These are phyloP conservation scores for Eupelmus urozonus DNA, from an alignment of 2,888 invertebrate species.

Conservation along the genomic window DNA sequence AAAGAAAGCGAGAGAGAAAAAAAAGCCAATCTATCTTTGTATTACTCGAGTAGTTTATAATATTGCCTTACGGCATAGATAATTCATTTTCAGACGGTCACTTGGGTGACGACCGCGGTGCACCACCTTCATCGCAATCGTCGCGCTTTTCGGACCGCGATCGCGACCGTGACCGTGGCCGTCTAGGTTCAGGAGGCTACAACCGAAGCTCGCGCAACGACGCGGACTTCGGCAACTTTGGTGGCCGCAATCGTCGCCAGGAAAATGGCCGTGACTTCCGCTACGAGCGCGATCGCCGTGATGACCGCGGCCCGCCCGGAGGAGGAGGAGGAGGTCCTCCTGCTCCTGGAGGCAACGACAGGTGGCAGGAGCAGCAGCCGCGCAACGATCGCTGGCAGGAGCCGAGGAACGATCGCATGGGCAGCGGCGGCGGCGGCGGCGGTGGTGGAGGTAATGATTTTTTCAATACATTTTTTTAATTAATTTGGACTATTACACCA, in stretches of 20 bases:
- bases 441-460: conserved; percentile 69
- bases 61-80: no score
- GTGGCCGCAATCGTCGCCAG: conserved; percentile 77
- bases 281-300: conserved; percentile 71
- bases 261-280: conserved; percentile 77
- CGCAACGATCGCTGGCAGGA: conserved; percentile 66
- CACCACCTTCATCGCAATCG: conserved; percentile 45
- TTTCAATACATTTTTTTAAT: no score
- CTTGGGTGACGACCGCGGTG: neutral
- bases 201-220: conserved; percentile 70
- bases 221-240: conserved; percentile 76
- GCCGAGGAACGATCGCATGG: conserved; percentile 39
- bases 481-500: no score
- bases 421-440: conserved; percentile 70
- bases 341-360: conserved; percentile 66
- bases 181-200: conserved; percentile 70
- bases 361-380: conserved; percentile 76
- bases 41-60: no score
- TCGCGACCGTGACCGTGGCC: conserved; percentile 68
- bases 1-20: no score
- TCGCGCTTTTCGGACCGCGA: conserved; percentile 66
- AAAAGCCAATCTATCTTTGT: no score
- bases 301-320: conserved; percentile 57
- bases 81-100: conserved; percentile 28
- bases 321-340: no score